Evolutionary conservation across 64 coral and sea anemone genomes (phyloP), one percentile per base, ranked within the genome.

Genomic region (Stylophora pistillata): DNA sequence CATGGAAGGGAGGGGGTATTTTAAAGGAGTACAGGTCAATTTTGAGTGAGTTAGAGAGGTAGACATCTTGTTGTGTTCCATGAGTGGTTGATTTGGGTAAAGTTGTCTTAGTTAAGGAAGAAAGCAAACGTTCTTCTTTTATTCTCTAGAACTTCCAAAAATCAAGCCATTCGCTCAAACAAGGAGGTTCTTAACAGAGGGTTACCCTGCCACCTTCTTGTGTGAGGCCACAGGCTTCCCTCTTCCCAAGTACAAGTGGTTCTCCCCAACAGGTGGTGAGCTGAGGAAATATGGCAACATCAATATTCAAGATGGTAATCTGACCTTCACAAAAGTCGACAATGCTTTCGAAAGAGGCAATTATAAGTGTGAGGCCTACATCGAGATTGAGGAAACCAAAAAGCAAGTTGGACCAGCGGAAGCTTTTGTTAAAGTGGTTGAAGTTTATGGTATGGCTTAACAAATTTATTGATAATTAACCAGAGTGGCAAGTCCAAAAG

Each of bases 151-250:
- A 53, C 53, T 56, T n/a, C 73, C 85, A 73, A 73, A 59, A 26
- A 87, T 87, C 31, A 29, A 55, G 15, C 26, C 73, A 26, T 87
- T 73, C 28, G 14, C 71, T 18, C 29, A 31, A n/a, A 11, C 82
- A 16, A 30, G 16, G 15, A 68, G 58, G 63, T 86, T 71, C 25
- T 37, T 91, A 23, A 91, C 90, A 11, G 17, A 56, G 15, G 82
- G 82, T 7, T 78, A 82, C 72, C 53, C 83, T 15, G 75, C 73
- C 47, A 59, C 73, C 7, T 91, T 91, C 53, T n/a, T 86, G 7
- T 91, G 90, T 25, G 52, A 85, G 30, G 90, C 82, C 52, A 78
- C 23, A 53, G 90, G 81, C 12, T 76, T 63, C 27, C 90, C 90
- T n/a, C 25, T 73, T 28, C 90, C 90, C 26, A 30, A 70, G 26